Base-by-base conservation (phyloP, 2,113 vertebrate genomes). In the Corydoras sp. region DNA sequence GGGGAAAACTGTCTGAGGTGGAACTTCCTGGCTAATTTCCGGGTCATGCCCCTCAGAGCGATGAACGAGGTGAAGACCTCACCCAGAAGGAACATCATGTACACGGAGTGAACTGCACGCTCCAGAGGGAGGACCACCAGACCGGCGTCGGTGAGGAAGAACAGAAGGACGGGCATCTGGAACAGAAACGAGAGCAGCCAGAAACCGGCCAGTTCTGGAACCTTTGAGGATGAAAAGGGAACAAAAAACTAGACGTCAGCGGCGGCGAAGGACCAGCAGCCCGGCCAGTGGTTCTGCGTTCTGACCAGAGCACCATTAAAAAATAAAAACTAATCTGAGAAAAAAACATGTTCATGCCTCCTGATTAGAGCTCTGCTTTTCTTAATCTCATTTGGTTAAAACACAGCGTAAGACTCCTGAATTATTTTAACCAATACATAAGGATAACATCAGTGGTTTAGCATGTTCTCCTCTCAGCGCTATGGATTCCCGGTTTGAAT, bases 111-210 rank as follows among this genome's bases (percentile, higher is more conserved):
- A 50, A 90, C 15, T 0, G 82, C 86, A 56, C 78, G 66, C 83
- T 95, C 93, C 75, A 93, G 84, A 0, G 92, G 92, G n/a, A 92
- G 81, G 68, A 83, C 83, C 71, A 92, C 13, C 62, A 84, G 69
- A 6, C 81, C 86, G 65, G 85, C 80, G 60, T 95, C 93, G 0
- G 49, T 89, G 79, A 93, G 79, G 79, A 95, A 89, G 81, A 94
- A 94, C 18, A 95, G 89, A 73, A 94, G 78, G n/a, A 93, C 81
- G 0, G 93, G 93, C 68, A 92, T 86, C 85, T 93, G 92, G 77
- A 94, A 90, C 59, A 90, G 78, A 65, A 92, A 82, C 60, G 92
- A 92, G 63, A 94, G 83, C 14, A 95, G 85, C 81, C 92, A 89
- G 85, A 94, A 94, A 29, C 90, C 91, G 0, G 93, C 90, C 61